Evolutionary conservation across 2,113 vertebrate genomes (phyloP).

Genomic region (Hirundichthys speculiger): DNA sequence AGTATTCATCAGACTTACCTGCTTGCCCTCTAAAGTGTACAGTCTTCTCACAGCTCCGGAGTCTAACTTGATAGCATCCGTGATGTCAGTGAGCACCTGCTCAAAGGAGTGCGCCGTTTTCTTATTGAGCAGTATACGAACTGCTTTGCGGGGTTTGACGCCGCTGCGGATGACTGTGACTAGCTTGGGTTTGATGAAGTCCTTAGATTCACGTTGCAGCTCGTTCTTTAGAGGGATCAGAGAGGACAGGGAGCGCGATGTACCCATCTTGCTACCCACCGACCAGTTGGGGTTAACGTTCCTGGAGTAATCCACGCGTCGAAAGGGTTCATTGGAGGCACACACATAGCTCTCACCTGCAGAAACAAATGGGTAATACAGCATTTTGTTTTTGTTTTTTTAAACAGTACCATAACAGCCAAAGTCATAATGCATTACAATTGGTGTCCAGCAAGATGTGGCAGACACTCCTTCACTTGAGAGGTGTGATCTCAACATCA

Average conservation of each 20-base stretch:
- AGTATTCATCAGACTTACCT: slow-evolving; percentile 80
- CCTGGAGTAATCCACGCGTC: slow-evolving; percentile 95
- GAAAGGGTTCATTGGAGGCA: slow-evolving; percentile 92
- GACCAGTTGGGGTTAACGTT: slow-evolving; percentile 98
- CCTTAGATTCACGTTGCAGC: slow-evolving; percentile 87
- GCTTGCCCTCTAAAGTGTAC: slow-evolving; percentile 95
- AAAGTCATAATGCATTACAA: too few relatives aligned
- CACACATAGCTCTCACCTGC: slow-evolving; percentile 98
- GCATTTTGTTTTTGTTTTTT: too few relatives aligned
- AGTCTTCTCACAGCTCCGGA: slow-evolving; percentile 94
- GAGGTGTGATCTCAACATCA: too few relatives aligned
- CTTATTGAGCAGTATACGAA: slow-evolving; percentile 96
- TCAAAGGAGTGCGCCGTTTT: slow-evolving; percentile 99
- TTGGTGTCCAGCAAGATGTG: too few relatives aligned
- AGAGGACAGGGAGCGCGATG: slow-evolving; percentile 84
- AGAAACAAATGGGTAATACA: slow-evolving; percentile 2
- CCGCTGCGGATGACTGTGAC: slow-evolving; percentile 98
- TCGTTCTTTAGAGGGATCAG: slow-evolving; percentile 83
- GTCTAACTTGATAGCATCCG: slow-evolving; percentile 97
- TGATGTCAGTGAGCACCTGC: slow-evolving; percentile 97
- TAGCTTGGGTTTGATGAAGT: slow-evolving; percentile 96
- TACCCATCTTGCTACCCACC: slow-evolving; percentile 87
- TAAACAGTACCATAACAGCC: too few relatives aligned
- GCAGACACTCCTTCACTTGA: too few relatives aligned
- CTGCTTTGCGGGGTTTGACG: slow-evolving; percentile 95